Base-by-base conservation (phyloP, 2,888 invertebrate species). In the Idaea straminata region DNA sequence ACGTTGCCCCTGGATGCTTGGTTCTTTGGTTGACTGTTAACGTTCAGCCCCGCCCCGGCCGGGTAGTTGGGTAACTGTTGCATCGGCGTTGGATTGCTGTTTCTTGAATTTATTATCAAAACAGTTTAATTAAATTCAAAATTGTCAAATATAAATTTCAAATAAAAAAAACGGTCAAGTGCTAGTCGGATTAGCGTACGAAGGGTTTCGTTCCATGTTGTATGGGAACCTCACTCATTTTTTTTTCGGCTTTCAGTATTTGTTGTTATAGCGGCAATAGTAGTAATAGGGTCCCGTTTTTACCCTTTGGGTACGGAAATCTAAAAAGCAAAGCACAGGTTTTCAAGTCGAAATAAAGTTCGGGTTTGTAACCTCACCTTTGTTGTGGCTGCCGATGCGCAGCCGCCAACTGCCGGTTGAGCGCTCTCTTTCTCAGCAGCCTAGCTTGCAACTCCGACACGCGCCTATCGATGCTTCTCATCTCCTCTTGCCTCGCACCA, bases 381-480 rank as follows among this genome's bases (percentile, higher is more conserved):
- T 77, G 83, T 74, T 87, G 88, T 16, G 91, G 92, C 69, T 91
- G 93, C 64, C 92, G 81, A 74, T 92, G 92, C 15, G 92, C 87
- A 58, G 88, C 84, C 5, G 94, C 96, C 10, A 91, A 83, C 73
- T 91, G 94, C 94, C 83, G 95, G 87, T 98, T 98, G 74, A 98
- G 94, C 66, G 97, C 95, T 72, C 98, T 94, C 85, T 98, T 98
- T 74, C 98, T 95, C 80, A 98, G 96, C 76, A 99, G 91, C 63
- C 99, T 94, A 76, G 97, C 97, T 86, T 99, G 98, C 63, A 99
- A 94, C 85, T 99, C 98, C 59, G 97, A 97, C 81, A 99, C 99
- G 77, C 98, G 94, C 78, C 97, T 96, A 92, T 99, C 99, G 83
- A 99, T 98, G 77, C 96, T 96, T 66, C 96, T 95, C 94, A 98